phyloP scores from a whole-genome alignment of 2,888 invertebrate genomes.

The Hydraecia micacea region DNA sequence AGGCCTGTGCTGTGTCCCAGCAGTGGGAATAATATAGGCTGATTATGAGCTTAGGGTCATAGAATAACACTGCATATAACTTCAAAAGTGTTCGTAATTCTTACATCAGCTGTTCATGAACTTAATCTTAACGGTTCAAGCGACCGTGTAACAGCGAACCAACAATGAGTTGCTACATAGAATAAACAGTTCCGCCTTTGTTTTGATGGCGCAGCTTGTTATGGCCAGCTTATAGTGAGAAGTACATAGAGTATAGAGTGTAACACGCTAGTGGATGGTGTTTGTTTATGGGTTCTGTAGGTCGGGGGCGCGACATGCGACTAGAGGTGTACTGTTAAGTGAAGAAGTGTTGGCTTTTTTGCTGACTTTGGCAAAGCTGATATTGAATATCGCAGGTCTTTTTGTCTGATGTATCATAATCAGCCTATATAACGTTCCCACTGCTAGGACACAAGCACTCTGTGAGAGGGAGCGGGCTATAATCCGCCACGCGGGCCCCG shows the following conservation, averaged over 20 bases:
- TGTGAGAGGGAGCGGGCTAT: no score
- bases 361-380: no score
- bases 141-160: conserved; percentile 21
- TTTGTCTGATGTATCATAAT: not conserved
- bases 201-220: conserved; percentile 47
- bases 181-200: conserved; percentile 60
- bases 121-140: conserved; percentile 44
- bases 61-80: not conserved
- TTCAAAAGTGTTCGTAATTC: not conserved
- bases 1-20: no score
- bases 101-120: not conserved
- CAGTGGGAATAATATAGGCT: no score
- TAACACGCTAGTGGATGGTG: conserved; percentile 9
- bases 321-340: not conserved
- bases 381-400: not conserved
- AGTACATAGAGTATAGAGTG: conserved; percentile 13
- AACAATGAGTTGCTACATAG: conserved; percentile 32
- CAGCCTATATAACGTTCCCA: no score
- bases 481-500: no score
- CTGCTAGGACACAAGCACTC: no score
- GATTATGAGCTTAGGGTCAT: no score
- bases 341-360: not conserved
- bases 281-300: not conserved
- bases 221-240: conserved; percentile 5
- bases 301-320: no score